These are phyloP conservation scores for Xenopus petersii DNA, from an alignment of 2,797 vertebrate genomes.

Conservation along the genomic window DNA sequence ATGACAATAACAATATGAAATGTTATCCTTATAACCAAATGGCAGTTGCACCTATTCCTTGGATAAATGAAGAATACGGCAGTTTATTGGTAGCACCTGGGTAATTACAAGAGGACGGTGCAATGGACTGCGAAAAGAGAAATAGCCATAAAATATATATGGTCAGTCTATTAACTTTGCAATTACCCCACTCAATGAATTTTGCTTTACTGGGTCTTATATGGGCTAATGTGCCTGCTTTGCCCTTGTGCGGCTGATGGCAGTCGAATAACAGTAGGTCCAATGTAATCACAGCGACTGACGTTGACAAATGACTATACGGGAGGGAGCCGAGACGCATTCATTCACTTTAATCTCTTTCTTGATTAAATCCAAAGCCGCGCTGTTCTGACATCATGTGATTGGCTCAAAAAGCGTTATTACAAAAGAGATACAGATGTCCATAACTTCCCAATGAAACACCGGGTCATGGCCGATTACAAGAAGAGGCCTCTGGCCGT, in stretches of 20 bases:
- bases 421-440: conserved; percentile 48
- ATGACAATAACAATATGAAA: no score
- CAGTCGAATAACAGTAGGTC: conserved; percentile 94
- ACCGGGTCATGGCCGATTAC: neutral
- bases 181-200: conserved; percentile 73
- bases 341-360: conserved; percentile 99
- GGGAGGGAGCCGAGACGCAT: conserved; percentile 91
- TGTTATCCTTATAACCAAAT: no score
- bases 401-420: conserved; percentile 86
- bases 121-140: conserved; percentile 52
- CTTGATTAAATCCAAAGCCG: conserved; percentile 96
- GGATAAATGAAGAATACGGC: no score
- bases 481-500: neutral
- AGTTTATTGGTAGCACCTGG: no score
- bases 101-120: no score
- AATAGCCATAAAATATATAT: conserved; percentile 65
- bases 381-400: conserved; percentile 90
- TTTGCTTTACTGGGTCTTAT: conserved; percentile 69
- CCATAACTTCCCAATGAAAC: neutral
- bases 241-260: conserved; percentile 84
- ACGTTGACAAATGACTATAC: conserved; percentile 98
- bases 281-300: conserved; percentile 97
- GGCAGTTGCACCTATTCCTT: no score
- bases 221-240: conserved; percentile 78
- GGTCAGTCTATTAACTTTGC: conserved; percentile 69